These are phyloP conservation scores for Scrobipalpa costella DNA, from an alignment of 2,888 invertebrate species.

Conservation along the genomic window DNA sequence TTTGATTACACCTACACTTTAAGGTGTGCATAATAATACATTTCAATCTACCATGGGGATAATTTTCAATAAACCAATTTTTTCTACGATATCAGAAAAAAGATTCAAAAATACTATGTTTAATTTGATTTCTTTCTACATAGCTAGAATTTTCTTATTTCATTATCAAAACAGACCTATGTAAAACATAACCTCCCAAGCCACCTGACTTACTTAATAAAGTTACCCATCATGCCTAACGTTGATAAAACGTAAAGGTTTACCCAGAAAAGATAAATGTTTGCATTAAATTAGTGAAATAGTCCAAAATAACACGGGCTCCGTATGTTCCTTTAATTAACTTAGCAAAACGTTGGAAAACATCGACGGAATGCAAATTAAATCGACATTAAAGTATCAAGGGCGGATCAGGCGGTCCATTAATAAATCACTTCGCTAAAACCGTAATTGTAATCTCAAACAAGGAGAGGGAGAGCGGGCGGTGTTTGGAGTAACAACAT, in stretches of 20 bases:
- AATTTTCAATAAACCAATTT: not conserved
- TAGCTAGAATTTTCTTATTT: too few species aligned
- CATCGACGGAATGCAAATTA: conserved; percentile 64
- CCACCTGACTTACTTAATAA: not conserved
- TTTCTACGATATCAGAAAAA: too few species aligned
- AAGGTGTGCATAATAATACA: not conserved
- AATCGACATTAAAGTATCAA: conserved; percentile 79
- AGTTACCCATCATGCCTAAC: not conserved
- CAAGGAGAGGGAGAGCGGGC: conserved; percentile 68
- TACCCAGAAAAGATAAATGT: conserved; percentile 23
- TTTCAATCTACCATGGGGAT: not conserved
- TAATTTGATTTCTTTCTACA: too few species aligned
- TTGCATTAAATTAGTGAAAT: conserved; percentile 28
- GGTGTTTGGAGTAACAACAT: conserved; percentile 80
- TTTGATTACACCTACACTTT: conserved; percentile 9
- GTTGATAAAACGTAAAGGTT: not conserved
- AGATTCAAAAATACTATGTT: too few species aligned
- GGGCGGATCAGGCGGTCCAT: conserved; percentile 79
- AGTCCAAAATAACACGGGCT: conserved; percentile 23
- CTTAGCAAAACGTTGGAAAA: conserved; percentile 28
- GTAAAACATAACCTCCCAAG: not conserved
- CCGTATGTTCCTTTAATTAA: conserved; percentile 26
- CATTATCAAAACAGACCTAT: too few species aligned
- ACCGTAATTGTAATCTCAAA: conserved; percentile 82
- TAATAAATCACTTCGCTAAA: conserved; percentile 81